phyloP scores from a whole-genome alignment of 2,113 vertebrate species.

The Vidua macroura region DNA sequence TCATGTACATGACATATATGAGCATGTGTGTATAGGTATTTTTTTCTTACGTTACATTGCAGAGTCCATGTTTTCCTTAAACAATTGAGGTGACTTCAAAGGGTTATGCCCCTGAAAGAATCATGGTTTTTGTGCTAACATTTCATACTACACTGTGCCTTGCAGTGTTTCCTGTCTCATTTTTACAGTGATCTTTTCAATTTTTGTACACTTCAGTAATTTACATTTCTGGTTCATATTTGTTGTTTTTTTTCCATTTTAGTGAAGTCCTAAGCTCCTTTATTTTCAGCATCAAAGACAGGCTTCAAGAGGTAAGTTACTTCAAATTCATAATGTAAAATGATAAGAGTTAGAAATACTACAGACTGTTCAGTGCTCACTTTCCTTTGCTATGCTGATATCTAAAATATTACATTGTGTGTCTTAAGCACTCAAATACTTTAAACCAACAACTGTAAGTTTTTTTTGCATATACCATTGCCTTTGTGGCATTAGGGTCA shows the following conservation, averaged over 20 bases:
- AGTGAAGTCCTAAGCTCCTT: constrained; percentile 82
- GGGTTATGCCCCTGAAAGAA: neutral
- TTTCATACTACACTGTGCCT: neutral
- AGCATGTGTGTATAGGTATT: neutral
- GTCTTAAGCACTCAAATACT: neutral
- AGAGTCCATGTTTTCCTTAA: neutral
- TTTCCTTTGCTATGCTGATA: neutral
- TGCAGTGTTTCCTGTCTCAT: neutral
- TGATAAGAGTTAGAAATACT: neutral
- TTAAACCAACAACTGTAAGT: neutral
- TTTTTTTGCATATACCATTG: neutral
- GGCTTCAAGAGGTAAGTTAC: constrained; percentile 82
- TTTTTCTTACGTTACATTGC: neutral
- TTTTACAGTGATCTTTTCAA: neutral
- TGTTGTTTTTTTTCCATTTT: constrained; percentile 14
- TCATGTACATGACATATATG: neutral
- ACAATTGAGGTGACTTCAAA: neutral
- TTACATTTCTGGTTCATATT: neutral
- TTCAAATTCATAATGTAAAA: neutral
- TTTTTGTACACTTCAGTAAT: neutral
- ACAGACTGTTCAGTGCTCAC: neutral
- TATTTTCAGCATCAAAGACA: constrained; percentile 76
- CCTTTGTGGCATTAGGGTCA: neutral
- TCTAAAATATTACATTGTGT: neutral
- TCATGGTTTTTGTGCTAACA: neutral